Evolutionary conservation across 2,113 vertebrate genomes (phyloP).

Genomic region (Salvelinus namaycush): DNA sequence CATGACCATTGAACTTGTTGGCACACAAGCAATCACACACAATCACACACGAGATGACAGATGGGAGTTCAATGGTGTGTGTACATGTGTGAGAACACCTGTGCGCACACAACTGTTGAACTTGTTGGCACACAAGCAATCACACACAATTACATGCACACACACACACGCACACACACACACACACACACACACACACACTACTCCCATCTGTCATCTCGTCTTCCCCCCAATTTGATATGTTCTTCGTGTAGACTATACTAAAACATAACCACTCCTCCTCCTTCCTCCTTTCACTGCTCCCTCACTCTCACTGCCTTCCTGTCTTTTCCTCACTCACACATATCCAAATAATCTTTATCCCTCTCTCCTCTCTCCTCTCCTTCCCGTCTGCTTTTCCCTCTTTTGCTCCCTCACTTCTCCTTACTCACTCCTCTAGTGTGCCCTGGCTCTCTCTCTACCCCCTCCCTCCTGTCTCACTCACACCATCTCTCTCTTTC

Average conservation of each 20-base stretch:
- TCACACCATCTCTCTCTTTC: slow-evolving; percentile 25
- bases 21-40: neutral
- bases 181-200: slow-evolving; percentile 9
- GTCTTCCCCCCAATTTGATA: slow-evolving; percentile 38
- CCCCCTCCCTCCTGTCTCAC: neutral
- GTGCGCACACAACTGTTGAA: neutral
- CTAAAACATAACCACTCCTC: neutral
- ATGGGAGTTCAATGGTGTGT: too few relatives aligned
- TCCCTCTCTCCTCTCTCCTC: slow-evolving; percentile 15
- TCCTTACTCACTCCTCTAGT: slow-evolving; percentile 17
- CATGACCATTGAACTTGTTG: neutral
- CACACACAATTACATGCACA: neutral
- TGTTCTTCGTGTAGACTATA: slow-evolving; percentile 21
- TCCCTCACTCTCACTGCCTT: neutral
- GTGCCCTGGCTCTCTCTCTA: neutral
- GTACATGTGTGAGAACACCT: neutral
- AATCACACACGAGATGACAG: neutral
- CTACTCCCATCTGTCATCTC: slow-evolving; percentile 31
- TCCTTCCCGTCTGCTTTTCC: too few relatives aligned
- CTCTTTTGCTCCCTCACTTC: neutral
- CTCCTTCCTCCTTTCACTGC: slow-evolving; percentile 12
- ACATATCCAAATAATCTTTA: neutral
- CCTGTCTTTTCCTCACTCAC: slow-evolving; percentile 22
- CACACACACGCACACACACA: neutral
- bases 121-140: neutral